Conservation (phyloP, 2,888 invertebrate genomes). For the Agriopis aurantiaria region DNA sequence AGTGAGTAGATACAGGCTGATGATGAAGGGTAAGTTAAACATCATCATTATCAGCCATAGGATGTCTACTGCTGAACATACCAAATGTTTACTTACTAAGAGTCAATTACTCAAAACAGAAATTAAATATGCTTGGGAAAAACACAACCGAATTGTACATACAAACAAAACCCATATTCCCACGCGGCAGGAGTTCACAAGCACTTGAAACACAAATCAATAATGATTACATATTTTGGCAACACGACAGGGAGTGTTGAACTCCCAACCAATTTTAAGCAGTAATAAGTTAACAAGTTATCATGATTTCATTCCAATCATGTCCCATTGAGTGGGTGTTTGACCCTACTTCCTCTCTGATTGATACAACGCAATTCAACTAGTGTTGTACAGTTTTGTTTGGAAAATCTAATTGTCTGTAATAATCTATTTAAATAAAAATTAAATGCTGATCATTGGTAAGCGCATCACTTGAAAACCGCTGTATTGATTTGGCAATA, state of each 20-base stretch:
- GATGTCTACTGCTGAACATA: no score
- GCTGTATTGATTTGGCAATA: no score
- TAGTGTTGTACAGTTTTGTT: slow-evolving; percentile 40
- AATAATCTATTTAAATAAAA: neutral
- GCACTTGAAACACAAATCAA: slow-evolving; percentile 6
- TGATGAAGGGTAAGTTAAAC: no score
- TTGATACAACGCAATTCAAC: slow-evolving; percentile 54
- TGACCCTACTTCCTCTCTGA: slow-evolving; percentile 67
- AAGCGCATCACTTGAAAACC: no score
- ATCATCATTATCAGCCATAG: no score
- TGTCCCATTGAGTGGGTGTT: slow-evolving; percentile 57
- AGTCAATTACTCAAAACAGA: neutral
- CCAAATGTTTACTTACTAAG: no score
- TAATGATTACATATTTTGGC: slow-evolving; percentile 8
- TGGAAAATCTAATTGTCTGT: neutral
- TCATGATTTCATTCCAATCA: slow-evolving; percentile 47
- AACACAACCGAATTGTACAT: slow-evolving; percentile 10
- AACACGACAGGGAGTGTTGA: slow-evolving; percentile 16
- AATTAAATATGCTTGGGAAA: slow-evolving; percentile 10
- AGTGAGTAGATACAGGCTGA: no score
- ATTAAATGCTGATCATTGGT: no score
- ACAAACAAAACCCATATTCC: slow-evolving; percentile 26
- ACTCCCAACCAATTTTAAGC: slow-evolving; percentile 36
- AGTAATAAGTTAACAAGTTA: slow-evolving; percentile 32
- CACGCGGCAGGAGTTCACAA: slow-evolving; percentile 12